phyloP scores from a whole-genome alignment of 2,888 invertebrate genomes.

The Drosophila maculinotata region DNA sequence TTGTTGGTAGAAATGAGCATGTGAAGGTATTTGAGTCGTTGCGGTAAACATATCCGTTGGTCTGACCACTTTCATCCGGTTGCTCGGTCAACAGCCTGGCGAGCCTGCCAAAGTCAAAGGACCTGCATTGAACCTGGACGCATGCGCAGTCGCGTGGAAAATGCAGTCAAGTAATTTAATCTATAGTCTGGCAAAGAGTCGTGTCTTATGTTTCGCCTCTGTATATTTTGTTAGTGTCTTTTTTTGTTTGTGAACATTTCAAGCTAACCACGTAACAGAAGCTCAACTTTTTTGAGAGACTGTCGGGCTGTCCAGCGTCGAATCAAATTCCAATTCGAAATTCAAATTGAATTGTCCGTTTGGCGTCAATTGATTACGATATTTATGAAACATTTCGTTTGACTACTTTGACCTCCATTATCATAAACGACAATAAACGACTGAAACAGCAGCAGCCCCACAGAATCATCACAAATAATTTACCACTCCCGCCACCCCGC shows the following conservation, averaged over 20 bases:
- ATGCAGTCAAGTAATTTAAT: conserved; percentile 74
- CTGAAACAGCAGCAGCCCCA: conserved; percentile 41
- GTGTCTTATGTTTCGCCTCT: conserved; percentile 60
- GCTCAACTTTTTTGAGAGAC: conserved; percentile 32
- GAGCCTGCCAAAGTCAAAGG: conserved; percentile 47
- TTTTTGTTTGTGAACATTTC: conserved; percentile 2
- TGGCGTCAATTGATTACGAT: conserved; percentile 79
- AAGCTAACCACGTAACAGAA: conserved; percentile 58
- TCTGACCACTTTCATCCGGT: conserved; percentile 79
- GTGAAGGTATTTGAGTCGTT: conserved; percentile 53
- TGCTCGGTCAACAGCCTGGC: conserved; percentile 69
- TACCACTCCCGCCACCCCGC: conserved; percentile 1
- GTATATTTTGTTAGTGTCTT: conserved; percentile 1
- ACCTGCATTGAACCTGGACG: conserved; percentile 71
- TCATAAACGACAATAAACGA: conserved; percentile 74
- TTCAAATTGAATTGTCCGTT: conserved; percentile 60
- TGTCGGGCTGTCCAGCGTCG: conserved; percentile 13
- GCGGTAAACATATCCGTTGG: conserved; percentile 78
- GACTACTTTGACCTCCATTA: conserved; percentile 84
- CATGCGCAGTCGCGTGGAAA: conserved; percentile 79
- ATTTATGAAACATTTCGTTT: conserved; percentile 83
- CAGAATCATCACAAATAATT: conserved; percentile 15
- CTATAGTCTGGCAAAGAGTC: conserved; percentile 59
- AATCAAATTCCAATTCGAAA: conserved; percentile 64
- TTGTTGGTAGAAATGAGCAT: conserved; percentile 1